These are phyloP conservation scores for Sitta carolinensis DNA, from an alignment of 2,797 vertebrate species.

Conservation along the genomic window DNA sequence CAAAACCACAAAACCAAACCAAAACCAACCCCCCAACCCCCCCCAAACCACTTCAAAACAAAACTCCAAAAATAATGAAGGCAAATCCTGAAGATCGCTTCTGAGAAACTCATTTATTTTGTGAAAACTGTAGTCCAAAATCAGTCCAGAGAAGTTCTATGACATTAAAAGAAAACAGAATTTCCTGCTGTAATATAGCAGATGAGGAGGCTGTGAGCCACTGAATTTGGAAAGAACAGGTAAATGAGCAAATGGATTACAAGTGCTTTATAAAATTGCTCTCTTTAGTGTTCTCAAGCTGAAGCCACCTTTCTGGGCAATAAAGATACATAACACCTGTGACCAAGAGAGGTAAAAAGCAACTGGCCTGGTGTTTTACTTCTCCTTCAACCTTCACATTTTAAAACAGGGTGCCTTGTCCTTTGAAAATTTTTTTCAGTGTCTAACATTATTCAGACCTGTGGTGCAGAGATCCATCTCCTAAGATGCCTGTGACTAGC, in stretches of 20 bases:
- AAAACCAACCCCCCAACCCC: no score
- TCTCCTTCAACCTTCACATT: neutral
- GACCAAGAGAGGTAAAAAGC: neutral
- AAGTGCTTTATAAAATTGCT: neutral
- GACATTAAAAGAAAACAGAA: neutral
- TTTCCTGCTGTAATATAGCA: neutral
- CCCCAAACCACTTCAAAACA: neutral
- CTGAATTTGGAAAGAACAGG: neutral
- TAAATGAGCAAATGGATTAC: neutral
- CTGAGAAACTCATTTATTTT: neutral
- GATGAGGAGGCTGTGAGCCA: neutral
- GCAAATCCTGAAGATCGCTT: neutral
- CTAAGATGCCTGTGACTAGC: neutral
- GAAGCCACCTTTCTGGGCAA: neutral
- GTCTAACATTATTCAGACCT: neutral
- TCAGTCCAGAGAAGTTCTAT: neutral
- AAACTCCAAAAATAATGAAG: neutral
- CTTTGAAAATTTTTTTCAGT: neutral
- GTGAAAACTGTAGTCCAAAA: neutral
- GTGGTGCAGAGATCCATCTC: neutral
- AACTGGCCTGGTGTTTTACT: neutral
- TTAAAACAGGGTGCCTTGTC: neutral
- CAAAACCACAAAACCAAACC: no score
- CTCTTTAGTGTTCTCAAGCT: neutral
- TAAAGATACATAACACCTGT: neutral